Percentiles rank a stretch among this genome's conserved stretches.
Evolutionary conservation across 2,113 vertebrate species (phyloP).

Genomic region (Mesoclemmys tuberculata): DNA sequence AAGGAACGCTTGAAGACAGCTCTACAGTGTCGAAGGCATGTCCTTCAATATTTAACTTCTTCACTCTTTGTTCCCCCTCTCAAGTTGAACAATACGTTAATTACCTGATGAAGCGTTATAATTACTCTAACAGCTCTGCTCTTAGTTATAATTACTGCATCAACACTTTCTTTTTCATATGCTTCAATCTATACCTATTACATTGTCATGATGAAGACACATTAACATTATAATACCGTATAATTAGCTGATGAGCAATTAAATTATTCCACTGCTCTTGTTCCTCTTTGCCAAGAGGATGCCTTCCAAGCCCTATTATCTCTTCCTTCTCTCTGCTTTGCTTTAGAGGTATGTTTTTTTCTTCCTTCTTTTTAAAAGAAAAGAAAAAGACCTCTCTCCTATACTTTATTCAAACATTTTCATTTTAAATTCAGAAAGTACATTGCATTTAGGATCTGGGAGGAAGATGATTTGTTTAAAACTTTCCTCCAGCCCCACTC

Average conservation of each 20-base stretch:
- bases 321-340: constrained; percentile 76
- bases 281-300: constrained; percentile 85
- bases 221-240: constrained; percentile 94
- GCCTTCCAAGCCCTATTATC: constrained; percentile 84
- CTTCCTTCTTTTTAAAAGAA: not conserved
- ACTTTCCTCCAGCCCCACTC: not conserved
- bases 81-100: constrained; percentile 92
- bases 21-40: constrained; percentile 77
- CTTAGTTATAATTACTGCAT: constrained; percentile 88
- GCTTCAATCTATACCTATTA: constrained; percentile 87
- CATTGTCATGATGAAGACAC: constrained; percentile 90
- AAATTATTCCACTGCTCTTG: constrained; percentile 92
- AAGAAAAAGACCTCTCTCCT: constrained; percentile 24
- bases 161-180: constrained; percentile 85
- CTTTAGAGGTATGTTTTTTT: constrained; percentile 66
- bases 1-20: constrained; percentile 18
- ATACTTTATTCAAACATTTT: constrained; percentile 70
- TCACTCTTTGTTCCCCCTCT: constrained; percentile 85
- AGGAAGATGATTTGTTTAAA: constrained; percentile 46
- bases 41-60: constrained; percentile 91
- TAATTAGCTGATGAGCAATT: constrained; percentile 96
- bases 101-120: constrained; percentile 92
- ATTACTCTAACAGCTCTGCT: constrained; percentile 92
- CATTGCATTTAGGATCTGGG: constrained; percentile 26
- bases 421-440: constrained; percentile 71